phyloP scores from a whole-genome alignment of 2,797 vertebrate genomes.

The Meda fulgida region DNA sequence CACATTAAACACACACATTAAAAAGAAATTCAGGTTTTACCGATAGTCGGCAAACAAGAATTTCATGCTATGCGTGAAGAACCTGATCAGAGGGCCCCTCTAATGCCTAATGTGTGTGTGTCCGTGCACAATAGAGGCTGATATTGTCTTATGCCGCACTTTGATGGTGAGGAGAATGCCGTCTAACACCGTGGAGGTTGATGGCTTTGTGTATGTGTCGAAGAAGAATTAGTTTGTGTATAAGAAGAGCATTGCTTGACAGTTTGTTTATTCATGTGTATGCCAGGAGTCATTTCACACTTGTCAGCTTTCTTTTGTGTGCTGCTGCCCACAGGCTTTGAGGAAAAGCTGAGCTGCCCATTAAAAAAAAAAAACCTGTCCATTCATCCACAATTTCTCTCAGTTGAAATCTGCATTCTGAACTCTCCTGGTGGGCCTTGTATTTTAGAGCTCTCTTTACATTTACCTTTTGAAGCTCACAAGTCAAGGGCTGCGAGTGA shows the following conservation, averaged over 20 bases:
- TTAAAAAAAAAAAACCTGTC: constrained; percentile 10
- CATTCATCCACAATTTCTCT: constrained; percentile 28
- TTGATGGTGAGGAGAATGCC: constrained; percentile 9
- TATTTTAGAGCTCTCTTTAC: constrained; percentile 24
- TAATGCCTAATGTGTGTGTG: constrained; percentile 15
- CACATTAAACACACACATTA: too few species aligned
- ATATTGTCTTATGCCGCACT: constrained; percentile 37
- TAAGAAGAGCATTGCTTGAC: constrained; percentile 53
- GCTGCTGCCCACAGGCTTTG: constrained; percentile 40
- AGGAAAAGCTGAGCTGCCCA: constrained; percentile 13
- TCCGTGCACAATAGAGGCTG: neutral
- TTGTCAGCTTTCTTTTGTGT: constrained; percentile 58
- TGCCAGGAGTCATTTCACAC: constrained; percentile 59
- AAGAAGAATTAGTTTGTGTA: constrained; percentile 54
- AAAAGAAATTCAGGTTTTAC: neutral
- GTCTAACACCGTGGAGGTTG: constrained; percentile 30
- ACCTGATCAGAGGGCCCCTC: neutral
- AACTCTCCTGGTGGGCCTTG: constrained; percentile 2
- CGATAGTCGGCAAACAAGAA: neutral
- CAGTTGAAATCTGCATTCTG: constrained; percentile 15
- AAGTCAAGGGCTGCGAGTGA: constrained; percentile 4
- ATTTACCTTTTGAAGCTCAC: constrained; percentile 28
- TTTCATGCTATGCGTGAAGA: neutral
- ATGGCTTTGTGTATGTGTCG: constrained; percentile 40
- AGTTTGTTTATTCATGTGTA: constrained; percentile 56